These are phyloP conservation scores for Henricia sp. DNA, from an alignment of 53 echinoderm and acorn worm species.

Conservation along the genomic window DNA sequence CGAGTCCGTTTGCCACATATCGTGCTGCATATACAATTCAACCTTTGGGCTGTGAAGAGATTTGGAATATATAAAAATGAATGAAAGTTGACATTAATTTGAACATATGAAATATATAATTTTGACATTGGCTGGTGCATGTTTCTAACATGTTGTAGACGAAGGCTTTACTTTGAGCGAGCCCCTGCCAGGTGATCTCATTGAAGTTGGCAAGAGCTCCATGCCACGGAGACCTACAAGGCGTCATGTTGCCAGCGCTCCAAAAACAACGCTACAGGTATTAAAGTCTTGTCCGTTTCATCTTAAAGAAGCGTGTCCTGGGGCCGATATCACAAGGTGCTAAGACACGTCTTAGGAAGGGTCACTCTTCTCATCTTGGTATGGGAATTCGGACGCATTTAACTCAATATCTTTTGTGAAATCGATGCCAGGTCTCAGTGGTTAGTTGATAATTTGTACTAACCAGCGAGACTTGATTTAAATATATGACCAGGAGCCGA, in stretches of 20 bases:
- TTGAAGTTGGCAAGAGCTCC: slow-evolving; percentile 73
- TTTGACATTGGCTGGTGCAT: not conserved
- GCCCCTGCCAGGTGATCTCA: slow-evolving; percentile 58
- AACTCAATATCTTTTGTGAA: not conserved
- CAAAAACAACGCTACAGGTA: slow-evolving; percentile 83
- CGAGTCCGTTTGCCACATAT: too few species aligned
- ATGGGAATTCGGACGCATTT: not conserved
- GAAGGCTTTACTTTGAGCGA: slow-evolving; percentile 64
- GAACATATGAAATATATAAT: not conserved
- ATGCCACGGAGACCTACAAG: slow-evolving; percentile 53
- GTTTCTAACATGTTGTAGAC: slow-evolving; percentile 20
- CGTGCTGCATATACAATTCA: too few species aligned
- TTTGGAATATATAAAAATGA: not conserved
- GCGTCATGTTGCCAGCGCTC: slow-evolving; percentile 78
- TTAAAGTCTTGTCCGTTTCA: not conserved
- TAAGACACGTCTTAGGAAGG: too few species aligned
- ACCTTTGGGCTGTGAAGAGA: too few species aligned
- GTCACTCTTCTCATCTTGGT: too few species aligned
- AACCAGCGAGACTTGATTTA: too few species aligned
- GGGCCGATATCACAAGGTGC: too few species aligned
- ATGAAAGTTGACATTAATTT: not conserved
- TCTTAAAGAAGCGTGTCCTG: not conserved
- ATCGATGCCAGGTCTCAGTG: too few species aligned
- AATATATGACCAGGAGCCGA: too few species aligned
- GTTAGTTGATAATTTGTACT: too few species aligned